Conservation (phyloP, 1,140 invertebrate genomes). For the Oreohelix idahoensis region DNA sequence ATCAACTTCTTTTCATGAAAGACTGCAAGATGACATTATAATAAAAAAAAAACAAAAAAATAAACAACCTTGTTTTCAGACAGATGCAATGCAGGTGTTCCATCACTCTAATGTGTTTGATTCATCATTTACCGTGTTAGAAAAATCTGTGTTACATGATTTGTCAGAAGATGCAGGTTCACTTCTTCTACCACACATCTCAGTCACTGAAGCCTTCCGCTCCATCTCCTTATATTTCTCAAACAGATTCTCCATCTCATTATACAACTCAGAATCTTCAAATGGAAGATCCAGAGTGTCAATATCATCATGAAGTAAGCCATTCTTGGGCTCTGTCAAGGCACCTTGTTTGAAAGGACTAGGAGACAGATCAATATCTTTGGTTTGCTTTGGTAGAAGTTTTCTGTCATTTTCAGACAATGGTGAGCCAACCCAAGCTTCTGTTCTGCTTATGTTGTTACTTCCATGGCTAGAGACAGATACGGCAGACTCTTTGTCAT, state of each 20-base stretch:
- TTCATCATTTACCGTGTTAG: too few relatives aligned
- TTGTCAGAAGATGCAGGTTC: neutral
- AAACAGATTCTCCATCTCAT: slow-evolving; percentile 65
- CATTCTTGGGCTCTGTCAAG: slow-evolving; percentile 55
- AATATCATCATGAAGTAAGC: slow-evolving; percentile 44
- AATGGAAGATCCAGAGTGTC: slow-evolving; percentile 56
- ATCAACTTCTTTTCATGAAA: too few relatives aligned
- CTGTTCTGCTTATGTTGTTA: slow-evolving; percentile 52
- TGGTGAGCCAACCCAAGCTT: slow-evolving; percentile 65
- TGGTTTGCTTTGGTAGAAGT: slow-evolving; percentile 43
- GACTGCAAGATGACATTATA: too few relatives aligned
- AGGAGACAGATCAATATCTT: slow-evolving; percentile 41
- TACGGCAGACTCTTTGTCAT: neutral
- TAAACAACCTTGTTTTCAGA: too few relatives aligned
- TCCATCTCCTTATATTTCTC: slow-evolving; percentile 61
- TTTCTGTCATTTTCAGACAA: slow-evolving; percentile 49
- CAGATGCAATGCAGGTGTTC: too few relatives aligned
- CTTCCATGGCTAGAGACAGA: neutral
- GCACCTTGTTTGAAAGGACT: slow-evolving; percentile 56
- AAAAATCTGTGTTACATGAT: neutral
- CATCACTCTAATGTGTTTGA: too few relatives aligned
- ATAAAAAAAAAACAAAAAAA: too few relatives aligned
- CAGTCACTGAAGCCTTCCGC: slow-evolving; percentile 34
- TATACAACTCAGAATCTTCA: slow-evolving; percentile 64
- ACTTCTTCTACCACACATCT: neutral